Percentiles rank a stretch among this genome's conserved stretches.
Evolutionary conservation across 2,888 invertebrate genomes (phyloP).

Genomic region (Cantharis lateralis): DNA sequence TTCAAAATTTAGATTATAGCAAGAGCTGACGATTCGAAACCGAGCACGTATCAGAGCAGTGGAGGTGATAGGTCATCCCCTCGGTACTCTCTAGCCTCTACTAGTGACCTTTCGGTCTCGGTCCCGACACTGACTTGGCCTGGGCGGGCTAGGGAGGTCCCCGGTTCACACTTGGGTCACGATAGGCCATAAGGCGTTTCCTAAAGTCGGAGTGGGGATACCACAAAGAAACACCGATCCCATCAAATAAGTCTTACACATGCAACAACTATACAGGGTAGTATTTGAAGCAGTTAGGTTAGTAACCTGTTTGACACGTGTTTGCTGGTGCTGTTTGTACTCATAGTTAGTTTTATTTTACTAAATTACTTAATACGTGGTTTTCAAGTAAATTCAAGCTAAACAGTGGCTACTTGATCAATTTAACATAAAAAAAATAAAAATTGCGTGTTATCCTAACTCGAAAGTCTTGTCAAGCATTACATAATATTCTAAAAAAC

Average conservation of each 20-base stretch:
- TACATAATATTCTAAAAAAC: background rate
- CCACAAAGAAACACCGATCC: conserved; percentile 23
- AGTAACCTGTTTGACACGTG: conserved; percentile 28
- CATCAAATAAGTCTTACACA: conserved; percentile 24
- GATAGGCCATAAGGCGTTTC: conserved; percentile 57
- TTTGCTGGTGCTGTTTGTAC: conserved; percentile 15
- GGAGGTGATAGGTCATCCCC: conserved; percentile 59
- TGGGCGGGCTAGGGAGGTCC: conserved; percentile 58
- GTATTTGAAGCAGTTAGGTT: conserved; percentile 25
- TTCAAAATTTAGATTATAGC: conserved; percentile 31
- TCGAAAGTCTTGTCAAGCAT: background rate
- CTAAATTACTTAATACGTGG: background rate
- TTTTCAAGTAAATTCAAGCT: background rate
- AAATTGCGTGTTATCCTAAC: background rate
- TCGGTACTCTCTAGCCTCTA: conserved; percentile 59
- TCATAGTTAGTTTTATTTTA: background rate
- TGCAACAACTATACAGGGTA: conserved; percentile 18
- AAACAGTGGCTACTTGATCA: background rate
- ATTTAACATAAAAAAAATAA: background rate
- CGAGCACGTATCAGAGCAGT: conserved; percentile 48
- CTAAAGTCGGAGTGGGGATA: conserved; percentile 37
- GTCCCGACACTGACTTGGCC: conserved; percentile 58
- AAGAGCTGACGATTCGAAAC: conserved; percentile 38
- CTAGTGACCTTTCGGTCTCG: conserved; percentile 59
- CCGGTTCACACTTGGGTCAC: conserved; percentile 57